Evolutionary conservation across 2,888 invertebrate species (phyloP).

Genomic region (Tetramorium bicarinatum): DNA sequence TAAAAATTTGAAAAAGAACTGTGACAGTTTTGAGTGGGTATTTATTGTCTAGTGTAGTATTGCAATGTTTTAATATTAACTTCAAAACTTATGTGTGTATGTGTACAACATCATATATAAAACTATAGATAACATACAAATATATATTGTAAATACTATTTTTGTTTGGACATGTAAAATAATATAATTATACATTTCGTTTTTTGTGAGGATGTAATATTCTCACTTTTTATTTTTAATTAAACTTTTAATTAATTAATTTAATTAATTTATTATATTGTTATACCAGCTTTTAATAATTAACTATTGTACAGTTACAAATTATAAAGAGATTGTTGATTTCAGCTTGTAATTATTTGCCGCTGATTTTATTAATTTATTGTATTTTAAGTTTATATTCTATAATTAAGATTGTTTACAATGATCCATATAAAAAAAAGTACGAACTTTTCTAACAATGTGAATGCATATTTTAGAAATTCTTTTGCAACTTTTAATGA

Average conservation of each 20-base stretch:
- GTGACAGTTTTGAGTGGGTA: neutral
- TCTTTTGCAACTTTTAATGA: neutral
- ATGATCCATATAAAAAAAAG: neutral
- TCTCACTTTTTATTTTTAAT: slow-evolving; percentile 12
- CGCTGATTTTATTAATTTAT: slow-evolving; percentile 27
- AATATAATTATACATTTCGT: slow-evolving; percentile 7
- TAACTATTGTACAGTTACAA: neutral
- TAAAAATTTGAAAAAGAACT: neutral
- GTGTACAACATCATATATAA: neutral
- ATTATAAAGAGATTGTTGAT: neutral
- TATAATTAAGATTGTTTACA: neutral
- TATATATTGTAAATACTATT: neutral
- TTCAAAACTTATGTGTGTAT: neutral
- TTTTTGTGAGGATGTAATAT: slow-evolving; percentile 5
- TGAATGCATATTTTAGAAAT: neutral
- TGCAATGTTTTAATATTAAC: neutral
- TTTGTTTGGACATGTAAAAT: neutral
- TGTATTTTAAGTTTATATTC: neutral
- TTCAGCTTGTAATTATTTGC: neutral
- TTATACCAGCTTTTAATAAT: slow-evolving; percentile 14
- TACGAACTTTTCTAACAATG: neutral
- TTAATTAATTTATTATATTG: neutral
- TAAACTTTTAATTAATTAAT: slow-evolving; percentile 22
- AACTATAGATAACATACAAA: neutral
- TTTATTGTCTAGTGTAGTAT: neutral